Evolutionary conservation across 2,797 vertebrate genomes (phyloP).

Genomic region (Sebastes flavidus): DNA sequence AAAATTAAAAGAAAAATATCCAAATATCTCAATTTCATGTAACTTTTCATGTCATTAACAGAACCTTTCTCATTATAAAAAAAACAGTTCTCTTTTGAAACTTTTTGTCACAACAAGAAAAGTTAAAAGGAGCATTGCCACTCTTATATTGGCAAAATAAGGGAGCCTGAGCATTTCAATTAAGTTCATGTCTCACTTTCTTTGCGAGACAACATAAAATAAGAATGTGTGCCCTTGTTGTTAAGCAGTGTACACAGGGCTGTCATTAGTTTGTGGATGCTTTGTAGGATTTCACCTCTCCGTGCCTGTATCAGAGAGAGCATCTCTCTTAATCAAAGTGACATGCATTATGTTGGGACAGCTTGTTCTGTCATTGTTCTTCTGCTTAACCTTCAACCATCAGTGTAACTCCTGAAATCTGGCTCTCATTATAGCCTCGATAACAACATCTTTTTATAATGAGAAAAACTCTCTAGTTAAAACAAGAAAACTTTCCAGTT

Average conservation of each 20-base stretch:
- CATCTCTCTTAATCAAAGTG: slow-evolving; percentile 38
- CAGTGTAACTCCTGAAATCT: background rate
- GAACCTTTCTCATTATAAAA: background rate
- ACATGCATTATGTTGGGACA: slow-evolving; percentile 16
- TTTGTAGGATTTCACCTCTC: slow-evolving; percentile 37
- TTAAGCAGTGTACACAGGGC: background rate
- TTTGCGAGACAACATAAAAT: slow-evolving; percentile 7
- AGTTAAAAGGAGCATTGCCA: background rate
- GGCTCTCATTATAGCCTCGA: background rate
- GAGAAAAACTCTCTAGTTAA: background rate
- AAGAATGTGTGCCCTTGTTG: background rate
- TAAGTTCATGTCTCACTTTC: slow-evolving; percentile 20
- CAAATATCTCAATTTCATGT: background rate
- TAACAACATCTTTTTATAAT: background rate
- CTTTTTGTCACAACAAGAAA: background rate
- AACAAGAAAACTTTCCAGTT: background rate
- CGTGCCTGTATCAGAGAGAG: slow-evolving; percentile 17
- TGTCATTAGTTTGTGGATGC: slow-evolving; percentile 19
- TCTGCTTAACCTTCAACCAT: slow-evolving; percentile 38
- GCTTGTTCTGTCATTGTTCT: slow-evolving; percentile 29
- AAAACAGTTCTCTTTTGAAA: background rate
- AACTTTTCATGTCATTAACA: background rate
- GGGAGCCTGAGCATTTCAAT: background rate
- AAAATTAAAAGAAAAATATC: background rate
- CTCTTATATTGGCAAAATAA: background rate